Evolutionary conservation across 2,113 vertebrate species (phyloP), one percentile per base, ranked within the genome.

Genomic region (Shinisaurus crocodilurus): DNA sequence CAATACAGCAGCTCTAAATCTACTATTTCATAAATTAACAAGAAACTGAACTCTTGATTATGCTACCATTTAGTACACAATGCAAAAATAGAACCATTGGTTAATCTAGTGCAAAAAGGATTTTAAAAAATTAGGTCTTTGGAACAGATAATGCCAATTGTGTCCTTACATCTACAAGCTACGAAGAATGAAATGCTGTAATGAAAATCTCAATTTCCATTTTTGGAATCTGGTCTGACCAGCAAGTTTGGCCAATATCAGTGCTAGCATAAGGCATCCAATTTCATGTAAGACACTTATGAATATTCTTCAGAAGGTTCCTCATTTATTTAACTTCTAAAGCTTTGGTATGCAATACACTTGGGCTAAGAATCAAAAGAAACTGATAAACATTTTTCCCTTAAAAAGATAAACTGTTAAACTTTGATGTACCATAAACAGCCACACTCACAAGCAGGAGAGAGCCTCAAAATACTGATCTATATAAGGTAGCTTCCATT

Each of bases 1-100:
- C 90, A 91, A 32, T 86, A 45, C 89, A 89, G 85, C 93, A 91
- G 88, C 16, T 20, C 82, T 69, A 87, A 93, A 82, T 70, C 3
- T 37, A 50, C 40, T 45, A 40, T 88, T 93, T 90, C 82, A 90
- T 93, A 95, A 95, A 92, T 94, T 94, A 94, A 93, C 82, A 91
- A 63, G 90, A 92, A 80, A 93, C 87, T 92, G 67, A 89, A 37
- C 8, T 93, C 91, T 32, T 67, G 80, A 93, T 72, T 91, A 89
- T 90, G 85, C 87, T 92, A 23, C 80, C 57, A 90, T 91, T 94
- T 74, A 91, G 74, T 74, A 92, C 82, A 93, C 86, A 93, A 85
- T 43, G 29, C 2, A 86, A 94, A 95, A 94, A 48, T 90, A 94
- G 40, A 72, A 63, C 70, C 90, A 77, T 85, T 74, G 90, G 77